Conservation (phyloP, 2,888 invertebrate species). For the Nomada hirtipes region DNA sequence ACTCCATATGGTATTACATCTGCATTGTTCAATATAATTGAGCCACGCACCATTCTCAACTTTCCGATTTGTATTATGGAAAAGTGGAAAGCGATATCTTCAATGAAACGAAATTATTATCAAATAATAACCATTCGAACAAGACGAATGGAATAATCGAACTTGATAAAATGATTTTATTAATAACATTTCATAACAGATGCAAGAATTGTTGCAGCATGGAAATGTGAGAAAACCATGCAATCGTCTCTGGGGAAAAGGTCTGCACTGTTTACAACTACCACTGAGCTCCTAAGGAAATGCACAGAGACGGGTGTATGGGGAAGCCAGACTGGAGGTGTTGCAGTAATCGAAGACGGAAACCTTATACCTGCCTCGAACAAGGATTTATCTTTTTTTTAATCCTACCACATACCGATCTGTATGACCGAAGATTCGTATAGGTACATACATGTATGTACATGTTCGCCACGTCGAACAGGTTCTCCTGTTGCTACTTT, state of each 20-base stretch:
- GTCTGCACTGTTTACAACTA: not conserved
- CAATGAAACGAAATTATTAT: not conserved
- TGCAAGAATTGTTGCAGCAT: not conserved
- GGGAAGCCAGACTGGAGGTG: slow-evolving; percentile 37
- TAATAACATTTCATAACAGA: too few relatives aligned
- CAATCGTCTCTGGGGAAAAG: not conserved
- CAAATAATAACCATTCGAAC: not conserved
- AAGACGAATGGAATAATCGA: not conserved
- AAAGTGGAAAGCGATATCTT: not conserved
- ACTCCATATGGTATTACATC: too few relatives aligned
- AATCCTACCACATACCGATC: not conserved
- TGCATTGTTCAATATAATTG: too few relatives aligned
- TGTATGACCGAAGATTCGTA: too few relatives aligned
- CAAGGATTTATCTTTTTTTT: slow-evolving; percentile 11
- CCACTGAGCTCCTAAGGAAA: not conserved
- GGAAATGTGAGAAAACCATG: not conserved
- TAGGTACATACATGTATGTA: too few relatives aligned
- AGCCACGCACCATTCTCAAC: too few relatives aligned
- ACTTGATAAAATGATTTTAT: not conserved
- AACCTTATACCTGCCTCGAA: slow-evolving; percentile 73
- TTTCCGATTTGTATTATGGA: too few relatives aligned
- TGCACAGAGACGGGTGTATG: not conserved
- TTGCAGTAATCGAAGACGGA: slow-evolving; percentile 78
- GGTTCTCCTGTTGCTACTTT: too few relatives aligned
- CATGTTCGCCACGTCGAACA: not conserved